A percentile compares a stretch with the other conserved stretches of the same genome.
phyloP scores from a whole-genome alignment of 2,113 vertebrate genomes.

The Bolborhynchus lineola region DNA sequence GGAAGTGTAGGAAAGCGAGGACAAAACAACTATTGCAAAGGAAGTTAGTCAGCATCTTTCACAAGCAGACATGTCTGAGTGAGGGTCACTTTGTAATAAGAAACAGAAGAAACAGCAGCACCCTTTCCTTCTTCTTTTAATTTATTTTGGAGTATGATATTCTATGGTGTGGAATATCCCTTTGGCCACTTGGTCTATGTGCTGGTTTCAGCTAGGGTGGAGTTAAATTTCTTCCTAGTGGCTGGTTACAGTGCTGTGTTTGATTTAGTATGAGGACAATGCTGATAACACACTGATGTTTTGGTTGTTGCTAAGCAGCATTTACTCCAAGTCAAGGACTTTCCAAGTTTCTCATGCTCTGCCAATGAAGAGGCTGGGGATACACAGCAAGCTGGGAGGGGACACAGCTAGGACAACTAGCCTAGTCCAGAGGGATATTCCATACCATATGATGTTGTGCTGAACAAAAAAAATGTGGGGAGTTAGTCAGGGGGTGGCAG shows the following conservation, averaged over 20 bases:
- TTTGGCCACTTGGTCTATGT: not conserved
- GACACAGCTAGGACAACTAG: not conserved
- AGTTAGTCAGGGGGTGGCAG: not conserved
- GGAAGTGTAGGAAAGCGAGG: not conserved
- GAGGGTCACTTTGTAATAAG: not conserved
- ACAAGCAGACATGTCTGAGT: not conserved
- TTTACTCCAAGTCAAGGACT: not conserved
- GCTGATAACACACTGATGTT: not conserved
- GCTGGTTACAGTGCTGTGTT: not conserved
- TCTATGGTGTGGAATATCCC: not conserved
- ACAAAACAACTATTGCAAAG: not conserved
- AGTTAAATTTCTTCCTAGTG: not conserved
- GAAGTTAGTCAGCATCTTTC: not conserved
- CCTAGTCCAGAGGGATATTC: not conserved
- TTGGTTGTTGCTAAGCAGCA: not conserved
- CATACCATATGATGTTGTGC: not conserved
- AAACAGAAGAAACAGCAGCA: not conserved
- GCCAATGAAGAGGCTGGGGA: not conserved
- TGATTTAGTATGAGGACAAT: not conserved
- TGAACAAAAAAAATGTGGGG: not conserved
- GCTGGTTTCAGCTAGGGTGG: not conserved
- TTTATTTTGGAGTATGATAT: not conserved
- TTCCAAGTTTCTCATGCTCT: not conserved
- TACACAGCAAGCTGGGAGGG: not conserved
- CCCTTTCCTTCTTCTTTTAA: not conserved